Evolutionary conservation across 2,113 vertebrate genomes (phyloP).

Genomic region (Hippocampus barbouri): DNA sequence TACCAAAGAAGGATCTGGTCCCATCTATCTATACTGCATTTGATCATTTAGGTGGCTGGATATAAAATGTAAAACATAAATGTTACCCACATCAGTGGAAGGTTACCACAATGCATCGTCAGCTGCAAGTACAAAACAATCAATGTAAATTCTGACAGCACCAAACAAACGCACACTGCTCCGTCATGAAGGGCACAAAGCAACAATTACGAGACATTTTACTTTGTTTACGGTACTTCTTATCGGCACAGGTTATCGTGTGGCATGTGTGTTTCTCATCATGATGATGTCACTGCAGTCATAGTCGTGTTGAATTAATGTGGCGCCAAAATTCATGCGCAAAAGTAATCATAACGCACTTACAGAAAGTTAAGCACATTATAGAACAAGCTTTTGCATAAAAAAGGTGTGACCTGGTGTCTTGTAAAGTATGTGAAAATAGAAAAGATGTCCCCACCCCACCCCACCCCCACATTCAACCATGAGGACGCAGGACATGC

Average conservation of each 20-base stretch:
- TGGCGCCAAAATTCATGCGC: slow-evolving; percentile 29
- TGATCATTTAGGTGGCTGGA: not conserved
- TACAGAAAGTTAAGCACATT: slow-evolving; percentile 50
- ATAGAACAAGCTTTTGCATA: slow-evolving; percentile 62
- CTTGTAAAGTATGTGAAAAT: slow-evolving; percentile 53
- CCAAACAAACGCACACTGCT: slow-evolving; percentile 47
- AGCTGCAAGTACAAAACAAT: slow-evolving; percentile 15
- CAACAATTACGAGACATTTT: slow-evolving; percentile 30
- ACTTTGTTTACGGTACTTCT: slow-evolving; percentile 22
- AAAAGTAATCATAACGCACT: slow-evolving; percentile 32
- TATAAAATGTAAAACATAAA: slow-evolving; percentile 29
- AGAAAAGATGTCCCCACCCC: slow-evolving; percentile 38
- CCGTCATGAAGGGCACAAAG: slow-evolving; percentile 45
- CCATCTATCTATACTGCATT: not conserved
- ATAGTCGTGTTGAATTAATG: slow-evolving; percentile 28
- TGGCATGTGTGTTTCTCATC: slow-evolving; percentile 20
- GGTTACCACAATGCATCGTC: slow-evolving; percentile 13
- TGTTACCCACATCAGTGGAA: slow-evolving; percentile 33
- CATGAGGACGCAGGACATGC: slow-evolving; percentile 51
- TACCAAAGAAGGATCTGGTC: not conserved
- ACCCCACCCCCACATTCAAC: slow-evolving; percentile 43
- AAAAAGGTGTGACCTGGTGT: slow-evolving; percentile 43
- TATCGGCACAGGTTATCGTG: slow-evolving; percentile 16
- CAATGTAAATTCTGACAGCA: slow-evolving; percentile 47
- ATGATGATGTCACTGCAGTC: slow-evolving; percentile 22